Conservation (phyloP, 2,888 invertebrate genomes). For the Drosophila planitibia region DNA sequence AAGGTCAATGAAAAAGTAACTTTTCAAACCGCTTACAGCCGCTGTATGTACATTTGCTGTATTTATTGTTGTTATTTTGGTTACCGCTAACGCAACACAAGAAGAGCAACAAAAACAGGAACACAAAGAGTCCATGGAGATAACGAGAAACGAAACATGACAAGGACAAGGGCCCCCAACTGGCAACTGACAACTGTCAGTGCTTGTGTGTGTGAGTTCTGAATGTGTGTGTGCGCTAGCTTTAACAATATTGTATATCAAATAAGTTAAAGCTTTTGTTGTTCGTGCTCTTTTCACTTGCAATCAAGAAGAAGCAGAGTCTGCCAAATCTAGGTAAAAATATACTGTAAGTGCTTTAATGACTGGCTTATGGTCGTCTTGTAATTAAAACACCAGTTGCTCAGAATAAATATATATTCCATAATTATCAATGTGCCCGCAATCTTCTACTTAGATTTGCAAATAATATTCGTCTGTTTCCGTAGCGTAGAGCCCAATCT, state of each 20-base stretch:
- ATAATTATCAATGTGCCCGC: neutral
- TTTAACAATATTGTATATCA: neutral
- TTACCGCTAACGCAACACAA: constrained; percentile 50
- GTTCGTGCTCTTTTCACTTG: neutral
- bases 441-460: neutral
- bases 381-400: neutral
- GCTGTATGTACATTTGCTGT: constrained; percentile 40
- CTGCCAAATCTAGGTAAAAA: neutral
- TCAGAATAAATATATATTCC: neutral
- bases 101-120: constrained; percentile 37
- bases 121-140: constrained; percentile 49
- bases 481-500: neutral
- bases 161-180: constrained; percentile 67
- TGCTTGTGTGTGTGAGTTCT: constrained; percentile 11
- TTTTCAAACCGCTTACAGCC: constrained; percentile 63
- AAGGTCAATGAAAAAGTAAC: constrained; percentile 75
- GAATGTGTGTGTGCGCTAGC: constrained; percentile 18
- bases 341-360: neutral
- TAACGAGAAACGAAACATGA: constrained; percentile 66
- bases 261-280: neutral
- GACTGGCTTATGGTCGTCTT: neutral
- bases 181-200: constrained; percentile 23
- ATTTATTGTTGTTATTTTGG: constrained; percentile 41
- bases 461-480: neutral
- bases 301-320: too few species aligned